Evolutionary conservation across 1,140 invertebrate species (phyloP).

Genomic region (Trachelipus rathkii): DNA sequence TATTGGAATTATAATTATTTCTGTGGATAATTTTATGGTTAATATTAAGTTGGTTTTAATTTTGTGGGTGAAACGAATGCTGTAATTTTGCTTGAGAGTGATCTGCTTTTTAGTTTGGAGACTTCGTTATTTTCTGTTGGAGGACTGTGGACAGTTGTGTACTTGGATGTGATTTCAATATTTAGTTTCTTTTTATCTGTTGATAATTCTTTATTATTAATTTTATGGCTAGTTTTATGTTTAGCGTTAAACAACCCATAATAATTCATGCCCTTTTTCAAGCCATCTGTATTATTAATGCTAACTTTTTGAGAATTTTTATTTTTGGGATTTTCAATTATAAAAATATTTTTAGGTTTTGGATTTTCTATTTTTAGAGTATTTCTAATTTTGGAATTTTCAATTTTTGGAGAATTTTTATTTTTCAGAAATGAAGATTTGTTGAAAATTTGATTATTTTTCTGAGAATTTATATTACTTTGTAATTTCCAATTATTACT

Average conservation of each 20-base stretch:
- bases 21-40: no score
- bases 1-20: no score
- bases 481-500: no score
- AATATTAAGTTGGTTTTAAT: no score
- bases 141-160: background rate
- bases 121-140: background rate
- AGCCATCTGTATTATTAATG: background rate
- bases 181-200: background rate
- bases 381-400: no score
- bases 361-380: no score
- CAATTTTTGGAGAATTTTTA: no score
- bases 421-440: no score
- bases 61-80: background rate
- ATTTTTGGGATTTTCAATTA: no score
- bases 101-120: background rate
- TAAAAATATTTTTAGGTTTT: no score
- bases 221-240: background rate
- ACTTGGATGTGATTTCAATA: background rate
- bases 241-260: background rate
- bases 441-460: no score
- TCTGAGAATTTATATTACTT: no score
- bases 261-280: background rate
- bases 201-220: background rate
- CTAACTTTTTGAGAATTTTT: background rate
- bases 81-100: background rate